phyloP scores from a whole-genome alignment of 1,140 invertebrate species.

The Philotrypesis tridentata region DNA sequence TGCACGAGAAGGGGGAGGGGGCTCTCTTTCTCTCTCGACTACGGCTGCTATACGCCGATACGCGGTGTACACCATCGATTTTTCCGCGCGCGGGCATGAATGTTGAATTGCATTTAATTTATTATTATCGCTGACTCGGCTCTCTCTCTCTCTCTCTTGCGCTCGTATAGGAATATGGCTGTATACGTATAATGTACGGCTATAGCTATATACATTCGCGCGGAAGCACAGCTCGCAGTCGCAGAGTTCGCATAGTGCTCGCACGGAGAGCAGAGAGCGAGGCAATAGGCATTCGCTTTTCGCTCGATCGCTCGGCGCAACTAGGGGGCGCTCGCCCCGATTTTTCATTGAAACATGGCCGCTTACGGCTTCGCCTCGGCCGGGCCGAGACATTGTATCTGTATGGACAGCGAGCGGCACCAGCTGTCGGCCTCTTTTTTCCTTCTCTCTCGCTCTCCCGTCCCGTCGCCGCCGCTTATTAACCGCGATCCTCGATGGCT shows the following conservation, averaged over 20 bases:
- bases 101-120: not conserved
- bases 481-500: too few relatives aligned
- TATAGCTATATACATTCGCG: too few relatives aligned
- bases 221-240: too few relatives aligned
- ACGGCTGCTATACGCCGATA: too few relatives aligned
- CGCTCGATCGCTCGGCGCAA: not conserved
- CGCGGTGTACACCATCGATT: not conserved
- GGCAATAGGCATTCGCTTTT: too few relatives aligned
- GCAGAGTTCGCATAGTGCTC: too few relatives aligned
- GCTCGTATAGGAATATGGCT: too few relatives aligned
- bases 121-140: not conserved
- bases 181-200: too few relatives aligned
- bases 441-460: not conserved
- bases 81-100: not conserved
- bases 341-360: not conserved
- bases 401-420: constrained; percentile 2
- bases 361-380: not conserved
- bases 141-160: not conserved
- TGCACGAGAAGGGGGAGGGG: not conserved
- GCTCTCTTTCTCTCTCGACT: too few relatives aligned
- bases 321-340: not conserved
- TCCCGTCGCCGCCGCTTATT: too few relatives aligned
- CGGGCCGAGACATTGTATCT: not conserved
- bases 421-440: constrained; percentile 1
- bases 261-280: too few relatives aligned